Percentiles rank a stretch among this genome's conserved stretches.
Conservation (phyloP, 1,140 invertebrate species). For the Coelopa frigida region DNA sequence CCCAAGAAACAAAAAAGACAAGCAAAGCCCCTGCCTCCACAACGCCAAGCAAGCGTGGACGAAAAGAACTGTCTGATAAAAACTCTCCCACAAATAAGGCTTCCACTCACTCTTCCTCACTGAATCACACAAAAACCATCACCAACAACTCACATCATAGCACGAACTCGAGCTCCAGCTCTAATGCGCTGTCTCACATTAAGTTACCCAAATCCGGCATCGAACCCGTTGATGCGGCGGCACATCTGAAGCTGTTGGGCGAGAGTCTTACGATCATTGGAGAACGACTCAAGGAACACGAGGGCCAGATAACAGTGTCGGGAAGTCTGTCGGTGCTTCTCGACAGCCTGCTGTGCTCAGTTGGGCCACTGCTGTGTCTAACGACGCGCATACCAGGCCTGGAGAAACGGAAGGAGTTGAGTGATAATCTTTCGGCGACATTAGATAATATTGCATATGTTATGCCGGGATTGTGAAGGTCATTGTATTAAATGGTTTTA, state of each 20-base stretch:
- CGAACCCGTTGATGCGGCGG: conserved; percentile 82
- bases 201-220: no score
- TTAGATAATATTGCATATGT: conserved; percentile 94
- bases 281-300: conserved; percentile 83
- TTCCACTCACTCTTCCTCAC: no score
- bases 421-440: conserved; percentile 64
- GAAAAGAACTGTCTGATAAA: no score
- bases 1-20: conserved; percentile 23
- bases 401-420: conserved; percentile 48
- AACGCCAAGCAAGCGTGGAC: neutral
- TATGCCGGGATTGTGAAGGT: conserved; percentile 84
- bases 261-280: conserved; percentile 91
- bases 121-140: no score
- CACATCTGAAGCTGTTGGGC: conserved; percentile 85
- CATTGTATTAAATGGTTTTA: no score
- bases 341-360: conserved; percentile 87
- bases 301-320: conserved; percentile 90
- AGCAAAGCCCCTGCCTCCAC: neutral
- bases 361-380: conserved; percentile 82
- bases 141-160: conserved; percentile 31
- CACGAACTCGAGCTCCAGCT: neutral
- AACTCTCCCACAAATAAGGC: no score
- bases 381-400: conserved; percentile 75
- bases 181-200: no score
- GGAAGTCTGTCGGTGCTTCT: conserved; percentile 90